Base-by-base conservation (phyloP, 2,888 invertebrate species). In the Agrotis ipsilon region DNA sequence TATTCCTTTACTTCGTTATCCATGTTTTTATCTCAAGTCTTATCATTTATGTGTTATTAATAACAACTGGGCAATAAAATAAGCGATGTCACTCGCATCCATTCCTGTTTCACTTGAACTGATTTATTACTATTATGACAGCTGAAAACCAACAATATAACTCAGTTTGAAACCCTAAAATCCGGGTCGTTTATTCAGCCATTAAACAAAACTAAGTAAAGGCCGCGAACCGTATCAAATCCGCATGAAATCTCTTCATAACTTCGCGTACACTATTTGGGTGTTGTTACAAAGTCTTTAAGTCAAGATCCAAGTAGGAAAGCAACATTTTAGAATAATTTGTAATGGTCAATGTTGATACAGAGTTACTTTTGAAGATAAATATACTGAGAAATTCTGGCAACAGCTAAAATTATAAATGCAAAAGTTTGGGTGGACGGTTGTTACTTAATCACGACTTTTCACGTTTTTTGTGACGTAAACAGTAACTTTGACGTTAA, bases 231-330 rank as follows among this genome's bases (percentile, higher is more conserved):
- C 85, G 60, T 73, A 83, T 85, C 81, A 85, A 80, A 80, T 69
- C 70, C 74, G 11, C 66, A 54, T 66, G 66, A 83, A 72, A 69
- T 63, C 72, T 71, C 75, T 80, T 81, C 80, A 72, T 78, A 85
- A 72, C 75, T 85, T 77, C 45, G 19, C 57, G 55, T 58, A 65
- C 71, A 75, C 83, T 68, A 74, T 72, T 80, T 69, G 24, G 81
- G 61, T 63, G 59, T 60, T 59, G 63, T 82, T 68, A 84, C 88
- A 83, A 87, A 82, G 87, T 87, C 67, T 57, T 21, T 32, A 46
- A 65, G 54, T 68, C 18, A n/a, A 45, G 59, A 69, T n/a, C 32
- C 5, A 45, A 13, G 65, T 60, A 70, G 49, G 9, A 19, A 51
- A 6, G 4, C 2, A 9, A 18, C 16, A 11, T 14, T 19, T 18